Percentiles rank a stretch among this genome's conserved stretches.
Conservation (phyloP, 2,113 vertebrate genomes). For the Crotalus tigris region DNA sequence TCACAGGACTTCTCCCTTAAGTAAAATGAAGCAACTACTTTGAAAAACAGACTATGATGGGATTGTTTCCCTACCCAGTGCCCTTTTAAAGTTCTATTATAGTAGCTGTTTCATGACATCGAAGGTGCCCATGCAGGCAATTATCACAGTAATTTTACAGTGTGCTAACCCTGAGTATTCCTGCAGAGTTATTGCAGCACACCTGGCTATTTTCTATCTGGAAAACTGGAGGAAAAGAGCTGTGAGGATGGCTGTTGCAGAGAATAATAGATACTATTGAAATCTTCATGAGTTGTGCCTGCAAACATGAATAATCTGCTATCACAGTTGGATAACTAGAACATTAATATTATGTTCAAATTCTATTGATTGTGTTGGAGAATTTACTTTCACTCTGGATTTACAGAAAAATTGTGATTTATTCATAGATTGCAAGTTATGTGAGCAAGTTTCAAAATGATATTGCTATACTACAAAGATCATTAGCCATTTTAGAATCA, state of each 20-base stretch:
- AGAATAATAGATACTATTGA: background rate
- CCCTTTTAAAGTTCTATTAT: background rate
- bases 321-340: background rate
- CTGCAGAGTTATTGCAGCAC: background rate
- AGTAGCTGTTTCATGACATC: background rate
- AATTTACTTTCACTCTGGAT: background rate
- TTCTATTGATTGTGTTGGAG: background rate
- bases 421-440: conserved; percentile 88
- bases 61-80: background rate
- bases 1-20: background rate
- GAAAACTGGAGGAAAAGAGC: background rate
- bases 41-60: background rate
- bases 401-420: background rate
- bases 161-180: background rate
- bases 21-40: background rate
- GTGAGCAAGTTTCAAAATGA: conserved; percentile 95
- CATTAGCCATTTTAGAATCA: conserved; percentile 93
- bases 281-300: background rate
- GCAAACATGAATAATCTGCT: background rate
- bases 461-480: conserved; percentile 90
- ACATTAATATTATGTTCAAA: background rate
- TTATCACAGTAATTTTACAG: background rate
- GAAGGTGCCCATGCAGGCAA: background rate
- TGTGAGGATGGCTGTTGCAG: background rate
- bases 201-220: background rate